phyloP scores from a whole-genome alignment of 2,113 vertebrate genomes.

The Hydrochoerus hydrochaeris region DNA sequence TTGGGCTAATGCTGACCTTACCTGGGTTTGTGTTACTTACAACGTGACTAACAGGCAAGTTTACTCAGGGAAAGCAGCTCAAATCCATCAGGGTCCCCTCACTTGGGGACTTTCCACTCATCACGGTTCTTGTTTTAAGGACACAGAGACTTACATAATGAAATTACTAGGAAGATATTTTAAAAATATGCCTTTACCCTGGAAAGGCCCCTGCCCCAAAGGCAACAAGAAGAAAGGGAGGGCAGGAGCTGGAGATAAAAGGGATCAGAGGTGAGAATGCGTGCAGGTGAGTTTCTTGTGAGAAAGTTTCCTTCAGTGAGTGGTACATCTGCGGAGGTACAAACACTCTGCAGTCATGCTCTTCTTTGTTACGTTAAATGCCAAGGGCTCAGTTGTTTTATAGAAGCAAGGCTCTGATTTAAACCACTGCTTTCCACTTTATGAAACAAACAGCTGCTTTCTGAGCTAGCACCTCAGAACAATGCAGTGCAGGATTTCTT shows the following conservation, averaged over 20 bases:
- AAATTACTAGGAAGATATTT: not conserved
- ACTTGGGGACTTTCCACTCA: not conserved
- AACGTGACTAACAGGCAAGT: not conserved
- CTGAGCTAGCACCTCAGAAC: constrained; percentile 33
- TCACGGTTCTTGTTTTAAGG: not conserved
- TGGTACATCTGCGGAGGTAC: not conserved
- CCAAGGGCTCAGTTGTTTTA: not conserved
- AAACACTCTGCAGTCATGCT: not conserved
- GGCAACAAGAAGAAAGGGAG: not conserved
- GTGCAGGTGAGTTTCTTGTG: not conserved
- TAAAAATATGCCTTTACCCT: not conserved
- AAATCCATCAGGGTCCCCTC: not conserved
- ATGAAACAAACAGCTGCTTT: constrained; percentile 9
- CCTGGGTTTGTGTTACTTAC: not conserved
- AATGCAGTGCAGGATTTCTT: constrained; percentile 33
- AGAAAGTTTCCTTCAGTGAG: not conserved
- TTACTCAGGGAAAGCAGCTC: not conserved
- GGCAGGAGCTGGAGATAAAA: not conserved
- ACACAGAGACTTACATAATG: not conserved
- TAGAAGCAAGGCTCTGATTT: not conserved
- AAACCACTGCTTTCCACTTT: not conserved
- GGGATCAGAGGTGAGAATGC: not conserved
- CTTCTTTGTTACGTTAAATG: not conserved
- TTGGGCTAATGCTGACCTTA: not conserved
- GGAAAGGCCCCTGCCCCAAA: not conserved